Evolutionary conservation across 1,140 invertebrate genomes (phyloP), one percentile per base, ranked within the genome.

Genomic region (Eueides isabella): DNA sequence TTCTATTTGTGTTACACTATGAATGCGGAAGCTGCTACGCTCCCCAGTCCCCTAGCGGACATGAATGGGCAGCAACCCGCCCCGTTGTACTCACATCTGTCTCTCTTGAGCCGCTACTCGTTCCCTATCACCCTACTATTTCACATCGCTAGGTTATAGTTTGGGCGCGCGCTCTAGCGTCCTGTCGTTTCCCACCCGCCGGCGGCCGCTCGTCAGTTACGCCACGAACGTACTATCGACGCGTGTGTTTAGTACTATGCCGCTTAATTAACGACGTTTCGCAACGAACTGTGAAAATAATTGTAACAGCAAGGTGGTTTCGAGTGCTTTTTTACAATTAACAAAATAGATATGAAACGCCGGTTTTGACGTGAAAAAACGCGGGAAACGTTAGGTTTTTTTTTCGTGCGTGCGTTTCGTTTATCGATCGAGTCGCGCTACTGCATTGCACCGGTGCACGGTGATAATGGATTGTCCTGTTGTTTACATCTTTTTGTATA

Each of bases 141-240:
- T 82, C 75, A 85, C 84, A 75, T 85, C 74, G 86, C 86, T 87
- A 88, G 86, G 88, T 88, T 90, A 91, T 90, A 91, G 80, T 87
- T 87, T 85, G 74, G 78, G 82, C 80, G 86, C 85, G 84, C 85
- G 78, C 76, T 85, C 80, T 82, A 83, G 84, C 83, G 81, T 85
- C 83, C 85, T 77, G 81, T 76, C 81, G 78, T 75, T 77, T 85
- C 80, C 80, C 80, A 80, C 77, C 83, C 81, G 75, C 76, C 77
- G 76, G 79, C 81, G 74, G 77, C 76, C 76, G 78, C 72, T 76
- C 75, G 80, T 85, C 86, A 90, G 88, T 91, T 87, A 82, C 83
- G 82, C 85, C 76, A 85, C 80, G 84, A 82, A 76, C 85, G 83
- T 84, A 85, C 75, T 82, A 81, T 79, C 79, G 85, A 75, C 80